Percentiles rank a stretch among this genome's conserved stretches.
These are phyloP conservation scores for Mustela lutreola DNA, from an alignment of 2,113 vertebrate species.

Conservation along the genomic window DNA sequence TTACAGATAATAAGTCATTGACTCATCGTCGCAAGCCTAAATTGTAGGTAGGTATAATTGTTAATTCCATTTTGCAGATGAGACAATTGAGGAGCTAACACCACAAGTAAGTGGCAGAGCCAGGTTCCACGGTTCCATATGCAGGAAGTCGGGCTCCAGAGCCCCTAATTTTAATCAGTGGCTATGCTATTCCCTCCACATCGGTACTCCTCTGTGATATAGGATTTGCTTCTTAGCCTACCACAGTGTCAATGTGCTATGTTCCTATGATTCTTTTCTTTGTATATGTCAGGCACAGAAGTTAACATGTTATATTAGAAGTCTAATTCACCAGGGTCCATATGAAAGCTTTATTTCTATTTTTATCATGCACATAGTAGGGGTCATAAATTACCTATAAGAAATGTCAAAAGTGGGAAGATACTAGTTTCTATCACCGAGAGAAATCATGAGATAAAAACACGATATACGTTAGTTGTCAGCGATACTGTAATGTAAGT, in stretches of 20 bases:
- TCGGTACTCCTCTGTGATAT: not conserved
- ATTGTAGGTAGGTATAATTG: not conserved
- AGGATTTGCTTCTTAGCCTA: not conserved
- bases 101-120: not conserved
- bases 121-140: not conserved
- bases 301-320: not conserved
- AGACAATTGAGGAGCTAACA: not conserved
- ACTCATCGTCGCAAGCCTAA: not conserved
- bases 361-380: not conserved
- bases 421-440: not conserved
- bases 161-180: not conserved
- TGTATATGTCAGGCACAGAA: not conserved
- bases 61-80: not conserved
- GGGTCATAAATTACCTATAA: not conserved
- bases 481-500: not conserved
- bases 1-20: conserved; percentile 12
- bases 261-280: not conserved
- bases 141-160: not conserved
- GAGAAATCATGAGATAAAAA: not conserved
- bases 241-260: not conserved
- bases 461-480: not conserved
- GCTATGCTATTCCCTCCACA: not conserved
- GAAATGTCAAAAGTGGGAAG: not conserved
- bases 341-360: not conserved
- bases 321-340: not conserved